Evolutionary conservation across 2,113 vertebrate genomes (phyloP).

Genomic region (Blennius ocellaris): DNA sequence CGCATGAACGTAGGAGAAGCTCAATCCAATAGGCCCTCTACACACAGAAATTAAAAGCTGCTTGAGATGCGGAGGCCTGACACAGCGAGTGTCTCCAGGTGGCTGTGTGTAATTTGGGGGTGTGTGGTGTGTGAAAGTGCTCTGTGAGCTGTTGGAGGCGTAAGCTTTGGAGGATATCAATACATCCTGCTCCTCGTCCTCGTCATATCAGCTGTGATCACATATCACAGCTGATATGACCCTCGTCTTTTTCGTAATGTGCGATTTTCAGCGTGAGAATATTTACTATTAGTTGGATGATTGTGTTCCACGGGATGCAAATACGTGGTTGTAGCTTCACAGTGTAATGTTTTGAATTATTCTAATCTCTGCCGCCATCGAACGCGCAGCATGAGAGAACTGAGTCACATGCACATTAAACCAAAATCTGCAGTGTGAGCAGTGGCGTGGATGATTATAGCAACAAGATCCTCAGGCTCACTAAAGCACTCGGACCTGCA

Average conservation of each 20-base stretch:
- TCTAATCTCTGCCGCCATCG: conserved; percentile 43
- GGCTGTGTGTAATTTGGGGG: conserved; percentile 8
- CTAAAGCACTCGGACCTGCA: too few species aligned
- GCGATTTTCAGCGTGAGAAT: conserved; percentile 1
- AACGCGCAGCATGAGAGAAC: conserved; percentile 9
- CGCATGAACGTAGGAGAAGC: conserved; percentile 50
- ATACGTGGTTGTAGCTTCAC: neutral
- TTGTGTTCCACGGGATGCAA: conserved; percentile 6
- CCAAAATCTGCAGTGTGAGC: conserved; percentile 17
- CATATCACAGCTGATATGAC: neutral
- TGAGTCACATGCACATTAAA: conserved; percentile 31
- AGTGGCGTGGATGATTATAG: neutral
- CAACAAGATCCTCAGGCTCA: neutral
- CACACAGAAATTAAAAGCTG: conserved; percentile 23
- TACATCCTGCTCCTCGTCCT: neutral
- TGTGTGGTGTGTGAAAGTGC: conserved; percentile 3
- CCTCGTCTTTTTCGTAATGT: too few species aligned
- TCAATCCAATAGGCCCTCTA: conserved; percentile 50
- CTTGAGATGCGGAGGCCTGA: conserved; percentile 41
- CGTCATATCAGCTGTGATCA: neutral
- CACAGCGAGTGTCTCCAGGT: conserved; percentile 8
- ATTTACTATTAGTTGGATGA: neutral
- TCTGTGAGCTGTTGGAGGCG: neutral
- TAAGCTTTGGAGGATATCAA: neutral
- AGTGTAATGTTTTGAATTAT: conserved; percentile 15